Conservation (phyloP, 2,797 vertebrate species). For the Cichlasoma orientale region DNA sequence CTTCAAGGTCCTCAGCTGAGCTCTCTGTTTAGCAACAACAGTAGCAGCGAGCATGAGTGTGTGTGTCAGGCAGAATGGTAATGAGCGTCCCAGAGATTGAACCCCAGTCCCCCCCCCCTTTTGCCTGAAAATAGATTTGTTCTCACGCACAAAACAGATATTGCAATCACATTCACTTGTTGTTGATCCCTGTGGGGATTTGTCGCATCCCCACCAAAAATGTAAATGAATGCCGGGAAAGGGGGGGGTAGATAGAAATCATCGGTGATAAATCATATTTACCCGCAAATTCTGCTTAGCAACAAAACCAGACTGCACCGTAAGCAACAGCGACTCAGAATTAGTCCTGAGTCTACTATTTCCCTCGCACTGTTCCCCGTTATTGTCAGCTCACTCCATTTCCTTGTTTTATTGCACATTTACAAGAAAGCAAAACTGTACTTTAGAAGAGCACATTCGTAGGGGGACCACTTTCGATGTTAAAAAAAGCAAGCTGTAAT, state of each 20-base stretch:
- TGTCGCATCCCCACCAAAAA: constrained; percentile 50
- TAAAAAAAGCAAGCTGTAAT: constrained; percentile 28
- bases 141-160: constrained; percentile 64
- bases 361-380: constrained; percentile 28
- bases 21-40: constrained; percentile 71
- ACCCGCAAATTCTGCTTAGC: constrained; percentile 67
- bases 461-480: constrained; percentile 57
- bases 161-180: constrained; percentile 52
- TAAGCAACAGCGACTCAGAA: constrained; percentile 58
- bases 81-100: constrained; percentile 66
- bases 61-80: constrained; percentile 68
- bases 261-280: constrained; percentile 70
- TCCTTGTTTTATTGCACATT: constrained; percentile 67
- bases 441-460: constrained; percentile 44
- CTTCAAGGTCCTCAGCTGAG: constrained; percentile 75
- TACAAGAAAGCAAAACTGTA: constrained; percentile 63
- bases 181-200: constrained; percentile 49
- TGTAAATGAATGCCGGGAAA: constrained; percentile 60
- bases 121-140: constrained; percentile 65
- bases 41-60: constrained; percentile 52
- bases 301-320: constrained; percentile 63
- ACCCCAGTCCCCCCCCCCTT: constrained; percentile 31
- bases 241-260: constrained; percentile 42
- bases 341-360: constrained; percentile 48
- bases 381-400: constrained; percentile 54